Evolutionary conservation across 2,888 invertebrate genomes (phyloP), one percentile per base, ranked within the genome.

Genomic region (Pseudococcus viburni): DNA sequence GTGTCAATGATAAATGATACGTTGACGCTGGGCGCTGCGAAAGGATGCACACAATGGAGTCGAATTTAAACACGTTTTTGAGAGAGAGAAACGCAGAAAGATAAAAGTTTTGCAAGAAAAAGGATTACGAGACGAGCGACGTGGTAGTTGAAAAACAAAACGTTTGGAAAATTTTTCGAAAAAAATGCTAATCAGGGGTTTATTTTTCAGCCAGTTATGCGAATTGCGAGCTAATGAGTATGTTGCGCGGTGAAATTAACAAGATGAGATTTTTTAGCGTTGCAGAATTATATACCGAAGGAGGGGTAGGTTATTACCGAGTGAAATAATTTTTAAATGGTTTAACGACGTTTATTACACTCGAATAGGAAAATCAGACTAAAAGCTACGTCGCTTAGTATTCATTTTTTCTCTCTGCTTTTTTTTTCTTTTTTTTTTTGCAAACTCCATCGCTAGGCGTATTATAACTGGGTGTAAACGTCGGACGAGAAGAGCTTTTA

Each of bases 401-500:
- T 83, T 83, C 80, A 83, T 83, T 83, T 83, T 80, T 17, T 80
- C 26, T n/a, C 42, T 59, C n/a, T 59, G 42, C 6, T 59, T n/a
- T 59, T 22, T 64, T 64, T 64, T 64, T 64, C 9, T 64, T 64
- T 64, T 64, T 64, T 19, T 64, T 64, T 22, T 22, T 12, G 22
- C 64, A 64, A 64, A 73, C 33, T 83, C 80, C 19, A 83, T 73
- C 73, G 73, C 80, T 83, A 83, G 80, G 80, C 80, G 80, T 83
- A 83, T 83, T 83, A 83, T 83, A 83, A 83, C 80, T 83, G 42
- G 80, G 46, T 83, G 80, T 83, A 83, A 83, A 33, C 80, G 80
- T 83, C 80, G 80, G 80, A 83, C 80, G 80, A 83, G 46, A 83
- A 83, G 80, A 83, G 80, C 80, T 83, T 83, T 83, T 83, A 83